Percentiles rank a stretch among this genome's conserved stretches.
Conservation (phyloP, 2,888 invertebrate species). For the Polyommatus icarus region DNA sequence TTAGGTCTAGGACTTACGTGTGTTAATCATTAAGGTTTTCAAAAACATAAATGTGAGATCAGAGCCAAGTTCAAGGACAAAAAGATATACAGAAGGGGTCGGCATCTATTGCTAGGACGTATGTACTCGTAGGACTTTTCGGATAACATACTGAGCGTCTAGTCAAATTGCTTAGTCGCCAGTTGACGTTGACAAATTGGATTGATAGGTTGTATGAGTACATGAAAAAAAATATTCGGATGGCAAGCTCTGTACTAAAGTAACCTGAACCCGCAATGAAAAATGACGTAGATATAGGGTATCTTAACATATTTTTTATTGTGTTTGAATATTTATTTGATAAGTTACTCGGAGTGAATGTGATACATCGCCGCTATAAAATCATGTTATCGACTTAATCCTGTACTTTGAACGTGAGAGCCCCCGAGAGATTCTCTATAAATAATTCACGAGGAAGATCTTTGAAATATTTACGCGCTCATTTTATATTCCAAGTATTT, state of each 20-base stretch:
- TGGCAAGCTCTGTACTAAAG: neutral
- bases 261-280: neutral
- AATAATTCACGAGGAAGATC: slow-evolving; percentile 9
- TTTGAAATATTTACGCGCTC: slow-evolving; percentile 10
- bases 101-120: no score
- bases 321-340: neutral
- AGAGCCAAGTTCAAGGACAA: neutral
- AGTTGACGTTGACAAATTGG: no score
- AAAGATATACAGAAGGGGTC: neutral
- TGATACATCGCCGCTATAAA: slow-evolving; percentile 12
- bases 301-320: neutral
- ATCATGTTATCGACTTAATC: slow-evolving; percentile 19
- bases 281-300: neutral
- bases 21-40: neutral
- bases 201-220: no score
- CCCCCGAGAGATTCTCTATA: neutral
- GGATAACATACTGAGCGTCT: no score
- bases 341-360: neutral
- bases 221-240: neutral
- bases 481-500: slow-evolving; percentile 3
- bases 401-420: slow-evolving; percentile 7
- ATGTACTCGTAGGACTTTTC: no score
- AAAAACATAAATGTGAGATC: no score
- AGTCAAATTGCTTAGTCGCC: no score
- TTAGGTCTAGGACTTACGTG: neutral